Conservation (phyloP, 2,113 vertebrate species). For the Catharus bicknelli region DNA sequence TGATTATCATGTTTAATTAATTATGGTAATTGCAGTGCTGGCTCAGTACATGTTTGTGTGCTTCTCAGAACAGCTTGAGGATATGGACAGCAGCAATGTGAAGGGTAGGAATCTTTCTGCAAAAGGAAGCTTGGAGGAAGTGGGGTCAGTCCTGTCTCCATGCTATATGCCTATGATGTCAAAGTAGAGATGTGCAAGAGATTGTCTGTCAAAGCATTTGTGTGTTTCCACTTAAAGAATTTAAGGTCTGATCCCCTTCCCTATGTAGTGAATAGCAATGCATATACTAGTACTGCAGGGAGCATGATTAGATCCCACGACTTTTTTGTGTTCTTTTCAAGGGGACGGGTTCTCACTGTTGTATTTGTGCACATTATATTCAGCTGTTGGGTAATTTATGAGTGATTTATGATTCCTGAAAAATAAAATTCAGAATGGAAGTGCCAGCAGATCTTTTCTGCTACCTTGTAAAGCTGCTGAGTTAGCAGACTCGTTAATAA, state of each 20-base stretch:
- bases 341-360: neutral
- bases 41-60: neutral
- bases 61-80: neutral
- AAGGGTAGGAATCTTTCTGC: neutral
- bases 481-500: conserved; percentile 2
- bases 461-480: conserved; percentile 6
- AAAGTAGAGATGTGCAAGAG: neutral
- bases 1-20: conserved; percentile 24
- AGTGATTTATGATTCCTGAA: neutral
- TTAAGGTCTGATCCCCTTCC: neutral
- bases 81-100: neutral
- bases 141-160: neutral
- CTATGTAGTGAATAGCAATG: neutral
- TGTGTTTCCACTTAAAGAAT: neutral
- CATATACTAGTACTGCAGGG: neutral
- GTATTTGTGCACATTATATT: neutral
- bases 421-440: neutral
- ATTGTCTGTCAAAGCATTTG: neutral
- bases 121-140: neutral
- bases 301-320: neutral
- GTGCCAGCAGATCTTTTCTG: neutral
- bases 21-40: neutral
- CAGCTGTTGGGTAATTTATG: neutral
- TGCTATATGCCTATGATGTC: accelerated
- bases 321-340: neutral